A percentile compares a stretch with the other conserved stretches of the same genome.
These are phyloP conservation scores for Parnassius mnemosyne DNA, from an alignment of 2,888 invertebrate species.

Conservation along the genomic window DNA sequence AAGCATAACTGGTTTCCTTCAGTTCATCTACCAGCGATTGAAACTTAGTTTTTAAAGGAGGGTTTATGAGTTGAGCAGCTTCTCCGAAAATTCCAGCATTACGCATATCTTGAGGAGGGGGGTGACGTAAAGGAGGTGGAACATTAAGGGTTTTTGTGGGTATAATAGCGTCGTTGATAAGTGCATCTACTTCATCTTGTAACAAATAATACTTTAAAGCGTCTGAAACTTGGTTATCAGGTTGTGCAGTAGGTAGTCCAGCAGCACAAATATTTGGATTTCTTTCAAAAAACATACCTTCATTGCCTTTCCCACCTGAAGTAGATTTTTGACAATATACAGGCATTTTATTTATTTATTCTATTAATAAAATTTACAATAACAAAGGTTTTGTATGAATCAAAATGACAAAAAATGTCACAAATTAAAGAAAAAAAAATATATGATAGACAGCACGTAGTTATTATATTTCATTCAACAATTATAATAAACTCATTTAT, in stretches of 20 bases:
- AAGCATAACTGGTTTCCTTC: constrained; percentile 57
- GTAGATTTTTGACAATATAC: constrained; percentile 54
- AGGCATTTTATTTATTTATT: constrained; percentile 44
- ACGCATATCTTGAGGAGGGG: constrained; percentile 51
- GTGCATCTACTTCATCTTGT: constrained; percentile 62
- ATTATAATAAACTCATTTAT: too few relatives aligned
- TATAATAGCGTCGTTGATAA: constrained; percentile 55
- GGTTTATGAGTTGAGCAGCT: constrained; percentile 50
- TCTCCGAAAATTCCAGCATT: constrained; percentile 48
- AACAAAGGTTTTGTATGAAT: background rate
- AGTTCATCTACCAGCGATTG: constrained; percentile 57
- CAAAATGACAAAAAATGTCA: constrained; percentile 6
- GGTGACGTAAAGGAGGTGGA: constrained; percentile 50
- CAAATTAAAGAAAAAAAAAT: background rate
- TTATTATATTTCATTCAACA: too few relatives aligned
- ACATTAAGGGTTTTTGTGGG: too few relatives aligned
- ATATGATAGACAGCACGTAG: too few relatives aligned
- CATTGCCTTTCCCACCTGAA: constrained; percentile 66
- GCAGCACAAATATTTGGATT: constrained; percentile 62
- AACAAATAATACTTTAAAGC: constrained; percentile 57
- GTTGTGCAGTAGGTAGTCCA: constrained; percentile 58
- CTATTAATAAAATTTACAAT: background rate
- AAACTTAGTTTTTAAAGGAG: constrained; percentile 59
- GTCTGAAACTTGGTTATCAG: constrained; percentile 46
- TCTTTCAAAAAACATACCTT: constrained; percentile 61